Evolutionary conservation across 2,113 vertebrate genomes (phyloP).

Genomic region (Pseudolaguvia tuberculata): DNA sequence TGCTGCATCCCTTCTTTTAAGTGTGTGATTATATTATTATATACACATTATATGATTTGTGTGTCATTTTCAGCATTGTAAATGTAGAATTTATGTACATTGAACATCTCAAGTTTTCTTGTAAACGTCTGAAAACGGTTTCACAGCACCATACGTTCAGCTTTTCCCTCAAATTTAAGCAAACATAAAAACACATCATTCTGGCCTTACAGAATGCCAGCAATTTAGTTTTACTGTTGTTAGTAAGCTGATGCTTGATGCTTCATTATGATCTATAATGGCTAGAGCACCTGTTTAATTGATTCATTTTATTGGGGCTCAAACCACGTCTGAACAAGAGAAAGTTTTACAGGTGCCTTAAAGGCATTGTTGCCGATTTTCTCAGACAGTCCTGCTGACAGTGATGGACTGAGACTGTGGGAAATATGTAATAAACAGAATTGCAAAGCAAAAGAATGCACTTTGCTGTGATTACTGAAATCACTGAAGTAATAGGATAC

Average conservation of each 20-base stretch:
- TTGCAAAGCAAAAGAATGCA: slow-evolving; percentile 15
- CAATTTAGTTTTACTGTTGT: slow-evolving; percentile 24
- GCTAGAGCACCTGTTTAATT: slow-evolving; percentile 22
- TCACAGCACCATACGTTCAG: background rate
- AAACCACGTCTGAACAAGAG: slow-evolving; percentile 8
- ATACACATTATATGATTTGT: background rate
- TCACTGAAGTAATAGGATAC: slow-evolving; percentile 1
- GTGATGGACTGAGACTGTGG: background rate
- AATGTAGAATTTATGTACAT: background rate
- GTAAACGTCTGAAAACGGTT: slow-evolving; percentile 9
- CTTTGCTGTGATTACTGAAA: slow-evolving; percentile 27
- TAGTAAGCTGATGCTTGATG: background rate
- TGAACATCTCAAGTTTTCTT: background rate
- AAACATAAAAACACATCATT: background rate
- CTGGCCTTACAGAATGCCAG: background rate
- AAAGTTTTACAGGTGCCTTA: slow-evolving; percentile 17
- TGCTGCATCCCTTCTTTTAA: background rate
- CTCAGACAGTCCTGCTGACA: slow-evolving; percentile 21
- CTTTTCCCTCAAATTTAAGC: background rate
- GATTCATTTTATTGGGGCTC: background rate
- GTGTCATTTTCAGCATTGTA: background rate
- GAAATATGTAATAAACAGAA: background rate
- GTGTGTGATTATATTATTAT: too few species aligned
- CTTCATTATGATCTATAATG: slow-evolving; percentile 24
- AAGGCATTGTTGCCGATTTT: slow-evolving; percentile 20